Base-by-base conservation (phyloP, 2,888 invertebrate species). In the Chalcis sispes region DNA sequence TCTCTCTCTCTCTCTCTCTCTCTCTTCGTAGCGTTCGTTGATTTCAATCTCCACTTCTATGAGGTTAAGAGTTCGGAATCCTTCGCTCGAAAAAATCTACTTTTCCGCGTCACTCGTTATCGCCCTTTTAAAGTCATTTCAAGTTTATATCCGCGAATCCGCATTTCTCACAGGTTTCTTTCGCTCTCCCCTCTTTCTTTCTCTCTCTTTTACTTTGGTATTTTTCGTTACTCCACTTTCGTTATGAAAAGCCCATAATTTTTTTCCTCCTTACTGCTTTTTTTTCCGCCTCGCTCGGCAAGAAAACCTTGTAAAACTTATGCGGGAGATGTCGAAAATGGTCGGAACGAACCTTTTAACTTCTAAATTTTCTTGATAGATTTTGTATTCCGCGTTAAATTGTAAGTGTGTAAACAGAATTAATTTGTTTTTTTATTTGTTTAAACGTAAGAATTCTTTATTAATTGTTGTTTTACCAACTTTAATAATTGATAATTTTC, bases 111-210 rank as follows among this genome's bases (percentile, higher is more conserved):
- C 71, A 66, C 71, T 75, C 75, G 70, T 71, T 75, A 71, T 71
- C 75, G 71, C 58, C 75, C 71, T 75, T 75, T 75, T 71, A 75
- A 75, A 75, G 75, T 71, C 75, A 66, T 71, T 75, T 71, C 61
- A 71, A 71, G 71, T 71, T 71, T 71, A 61, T 75, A 73, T 67
- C 66, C 67, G 36, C 54, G 65, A 52, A 59, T 59, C 40, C 54
- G 32, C 73, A 32, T 61, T 52, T 7, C 66, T 61, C 32, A 15
- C 67, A 15, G n/a, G 1, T 8, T 29, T 29, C n/a, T 40, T 23
- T 29, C 48, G 13, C 15, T n/a, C 3, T 3, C 15, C 48, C 29
- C 46, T 40, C 62, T 0, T 7, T 23, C 36, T 40, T 10, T 36
- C 40, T 40, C 59, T 50, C 36, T 50, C 23, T 50, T 10, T 23